Evolutionary conservation across 2,113 vertebrate species (phyloP), one percentile per base, ranked within the genome.

Genomic region (Gavialis gangeticus): DNA sequence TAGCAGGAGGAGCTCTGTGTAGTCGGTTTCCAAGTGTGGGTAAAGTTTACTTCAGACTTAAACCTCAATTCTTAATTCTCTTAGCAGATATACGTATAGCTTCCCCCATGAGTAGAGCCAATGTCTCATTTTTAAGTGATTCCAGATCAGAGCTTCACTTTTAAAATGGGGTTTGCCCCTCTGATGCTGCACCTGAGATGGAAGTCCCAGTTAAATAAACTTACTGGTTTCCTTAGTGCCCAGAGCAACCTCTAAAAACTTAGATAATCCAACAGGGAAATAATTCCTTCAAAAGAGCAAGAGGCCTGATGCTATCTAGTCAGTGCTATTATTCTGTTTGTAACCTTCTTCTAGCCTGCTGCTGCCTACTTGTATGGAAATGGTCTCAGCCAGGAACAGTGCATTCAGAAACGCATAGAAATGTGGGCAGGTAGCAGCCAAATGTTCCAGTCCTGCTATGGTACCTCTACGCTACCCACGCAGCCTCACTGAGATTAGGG

Each of bases 401-500:
- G 66, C 78, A 25, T 89, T 28, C 37, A 24, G 79, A 84, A 95
- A 84, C 57, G 55, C 46, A 80, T 55, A 88, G 66, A 80, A 84
- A 58, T 6, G 1, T 90, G 58, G 2, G 63, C n/a, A 24, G 17
- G 10, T 3, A 28, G 57, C 18, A 62, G 79, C 75, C 64, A 67
- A 13, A 57, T 64, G 37, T 24, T 89, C 59, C 12, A 5, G 14
- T 85, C 58, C 21, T 54, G n/a, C 81, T 76, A 22, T 77, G 81
- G 75, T 82, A 37, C 55, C 58, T 73, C 12, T 5, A n/a, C 75
- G 85, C 84, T 63, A 56, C 3, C 90, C 24, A 63, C 90, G n/a
- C 81, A 92, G 71, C 77, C 75, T 93, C 88, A 89, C 82, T 77
- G 69, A 92, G 77, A 82, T 89, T 88, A 87, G 12, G 63, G 73